Evolutionary conservation across 2,888 invertebrate species (phyloP).

Genomic region (Tenthredo mesomela): DNA sequence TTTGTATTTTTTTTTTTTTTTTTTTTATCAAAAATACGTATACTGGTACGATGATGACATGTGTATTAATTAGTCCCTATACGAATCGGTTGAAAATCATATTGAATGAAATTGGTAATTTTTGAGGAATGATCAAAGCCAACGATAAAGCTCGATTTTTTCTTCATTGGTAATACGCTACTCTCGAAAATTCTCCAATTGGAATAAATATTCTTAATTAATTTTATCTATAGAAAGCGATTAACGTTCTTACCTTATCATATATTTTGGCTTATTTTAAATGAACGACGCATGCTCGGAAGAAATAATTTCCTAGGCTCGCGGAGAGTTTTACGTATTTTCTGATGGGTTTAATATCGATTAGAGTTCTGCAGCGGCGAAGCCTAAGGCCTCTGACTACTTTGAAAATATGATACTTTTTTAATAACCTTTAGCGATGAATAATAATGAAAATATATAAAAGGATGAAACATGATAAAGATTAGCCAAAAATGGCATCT

Average conservation of each 20-base stretch:
- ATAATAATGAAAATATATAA: background rate
- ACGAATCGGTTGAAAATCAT: background rate
- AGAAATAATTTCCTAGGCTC: background rate
- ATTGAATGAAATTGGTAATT: background rate
- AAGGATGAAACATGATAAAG: background rate
- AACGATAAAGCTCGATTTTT: background rate
- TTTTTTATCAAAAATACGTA: too few species aligned
- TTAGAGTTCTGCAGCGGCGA: background rate
- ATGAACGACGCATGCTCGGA: background rate
- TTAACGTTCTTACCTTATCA: background rate
- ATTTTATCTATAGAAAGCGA: background rate
- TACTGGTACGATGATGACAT: background rate
- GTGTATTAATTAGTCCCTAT: background rate
- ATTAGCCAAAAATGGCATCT: background rate
- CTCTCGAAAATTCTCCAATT: background rate
- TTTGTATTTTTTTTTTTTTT: too few species aligned
- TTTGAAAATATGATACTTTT: slow-evolving; percentile 21
- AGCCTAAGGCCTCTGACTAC: slow-evolving; percentile 3
- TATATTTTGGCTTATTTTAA: background rate
- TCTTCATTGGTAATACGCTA: background rate
- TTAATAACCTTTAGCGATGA: background rate
- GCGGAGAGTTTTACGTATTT: background rate
- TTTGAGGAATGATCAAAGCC: background rate
- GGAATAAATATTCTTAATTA: background rate
- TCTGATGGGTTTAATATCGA: background rate